Base-by-base conservation (phyloP, 1,140 invertebrate species). In the Trinorchestia longiramus region DNA sequence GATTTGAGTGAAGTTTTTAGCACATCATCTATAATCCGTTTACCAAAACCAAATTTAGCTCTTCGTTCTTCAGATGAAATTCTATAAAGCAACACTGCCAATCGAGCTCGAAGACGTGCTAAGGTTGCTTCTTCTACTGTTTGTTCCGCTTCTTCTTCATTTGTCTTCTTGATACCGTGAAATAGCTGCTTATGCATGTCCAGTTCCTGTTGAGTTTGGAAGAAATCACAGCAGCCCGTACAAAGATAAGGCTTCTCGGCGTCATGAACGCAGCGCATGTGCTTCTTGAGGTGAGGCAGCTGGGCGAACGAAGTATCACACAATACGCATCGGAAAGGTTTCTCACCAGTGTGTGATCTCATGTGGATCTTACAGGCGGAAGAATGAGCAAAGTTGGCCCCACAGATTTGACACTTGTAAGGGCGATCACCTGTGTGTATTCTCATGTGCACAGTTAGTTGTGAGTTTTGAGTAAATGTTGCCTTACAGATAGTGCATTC, bases 391-490 rank as follows among this genome's bases (percentile, higher is more conserved):
- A 97, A 97, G 0, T 96, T 96, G 28, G 96, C 95, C 57, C 96
- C 96, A 57, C 96, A 97, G 45, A 97, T 96, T 90, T 97, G 96
- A 97, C 98, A 99, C 36, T 98, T 97, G 97, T 99, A 99, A 0
- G 98, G 99, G 87, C 98, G 98, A 96, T 98, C 98, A 0, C 98
- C 98, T 0, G 98, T 98, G 97, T 99, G 99, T 17, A 99, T 99
- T 53, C 99, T 98, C 97, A 99, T 98, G 97, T 99, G 99, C 0
- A 99, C 98, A 95, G 99, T 99, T 95, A 99, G 98, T 97, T 99
- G 99, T 0, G 99, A 99, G 88, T 99, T 98, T 97, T 99, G 99
- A 0, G 98, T 99, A 97, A 99, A 99, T 87, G 98, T 98, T 77
- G 99, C 98, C 6, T 98, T 98, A 97, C 98, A 99, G 96, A 98